A percentile compares a stretch with the other conserved stretches of the same genome.
These are phyloP conservation scores for Bovichtus variegatus DNA, from an alignment of 2,797 vertebrate species.

Conservation along the genomic window DNA sequence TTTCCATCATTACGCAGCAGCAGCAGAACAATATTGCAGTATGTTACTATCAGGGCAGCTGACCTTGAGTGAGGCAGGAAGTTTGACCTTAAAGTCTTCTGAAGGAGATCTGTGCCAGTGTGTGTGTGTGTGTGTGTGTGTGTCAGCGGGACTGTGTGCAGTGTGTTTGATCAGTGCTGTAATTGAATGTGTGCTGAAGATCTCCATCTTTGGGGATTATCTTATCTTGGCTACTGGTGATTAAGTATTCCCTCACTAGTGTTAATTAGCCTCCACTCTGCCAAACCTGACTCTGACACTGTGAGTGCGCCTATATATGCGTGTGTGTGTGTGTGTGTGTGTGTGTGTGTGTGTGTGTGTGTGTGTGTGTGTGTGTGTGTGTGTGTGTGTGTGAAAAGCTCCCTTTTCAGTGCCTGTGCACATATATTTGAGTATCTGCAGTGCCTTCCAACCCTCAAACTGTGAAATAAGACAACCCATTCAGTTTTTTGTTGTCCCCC, in stretches of 20 bases:
- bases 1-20: background rate
- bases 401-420: no score
- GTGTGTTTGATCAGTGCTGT: conserved; percentile 74
- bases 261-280: conserved; percentile 83
- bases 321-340: conserved; percentile 9
- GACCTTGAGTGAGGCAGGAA: conserved; percentile 47
- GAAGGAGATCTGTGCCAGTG: conserved; percentile 38
- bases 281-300: conserved; percentile 75
- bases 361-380: background rate
- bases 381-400: background rate
- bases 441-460: no score
- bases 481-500: no score
- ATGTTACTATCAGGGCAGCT: conserved; percentile 21
- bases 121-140: background rate
- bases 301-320: conserved; percentile 2
- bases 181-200: conserved; percentile 83
- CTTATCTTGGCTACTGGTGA: conserved; percentile 81
- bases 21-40: background rate
- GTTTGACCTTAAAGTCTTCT: conserved; percentile 54
- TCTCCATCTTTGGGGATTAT: conserved; percentile 84
- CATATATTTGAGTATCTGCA: no score
- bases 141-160: conserved; percentile 5
- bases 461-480: no score
- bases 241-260: conserved; percentile 86
- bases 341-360: background rate